These are phyloP conservation scores for Uloborus diversus DNA, from an alignment of 1,140 invertebrate genomes.

Conservation along the genomic window DNA sequence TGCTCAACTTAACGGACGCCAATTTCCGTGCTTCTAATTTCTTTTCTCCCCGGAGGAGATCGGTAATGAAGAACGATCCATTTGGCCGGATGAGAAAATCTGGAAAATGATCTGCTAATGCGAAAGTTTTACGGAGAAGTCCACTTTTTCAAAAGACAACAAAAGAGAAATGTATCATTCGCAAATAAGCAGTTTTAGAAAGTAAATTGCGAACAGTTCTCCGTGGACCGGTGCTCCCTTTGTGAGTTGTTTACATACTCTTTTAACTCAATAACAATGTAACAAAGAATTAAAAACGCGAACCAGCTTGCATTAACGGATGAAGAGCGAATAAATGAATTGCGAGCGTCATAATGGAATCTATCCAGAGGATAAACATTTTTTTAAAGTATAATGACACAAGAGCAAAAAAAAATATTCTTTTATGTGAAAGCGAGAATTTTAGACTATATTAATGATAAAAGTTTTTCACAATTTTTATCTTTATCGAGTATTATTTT, in stretches of 20 bases:
- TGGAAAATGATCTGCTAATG: neutral
- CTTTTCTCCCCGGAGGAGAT: too few relatives aligned
- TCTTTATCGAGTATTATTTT: neutral
- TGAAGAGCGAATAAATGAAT: slow-evolving; percentile 1
- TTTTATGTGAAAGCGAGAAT: slow-evolving; percentile 3
- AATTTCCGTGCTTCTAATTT: too few relatives aligned
- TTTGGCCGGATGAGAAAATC: neutral
- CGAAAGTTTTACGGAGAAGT: neutral
- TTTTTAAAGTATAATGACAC: neutral
- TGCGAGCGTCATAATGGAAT: neutral
- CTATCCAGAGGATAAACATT: neutral
- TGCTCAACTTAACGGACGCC: too few relatives aligned
- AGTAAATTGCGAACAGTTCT: slow-evolving; percentile 3
- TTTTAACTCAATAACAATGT: neutral
- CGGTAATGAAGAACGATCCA: too few relatives aligned
- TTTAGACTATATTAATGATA: slow-evolving; percentile 10
- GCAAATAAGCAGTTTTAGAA: neutral
- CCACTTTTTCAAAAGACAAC: neutral
- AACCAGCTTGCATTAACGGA: neutral
- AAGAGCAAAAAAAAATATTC: neutral
- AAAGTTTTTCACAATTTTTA: neutral
- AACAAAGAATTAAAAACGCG: neutral
- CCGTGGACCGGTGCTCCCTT: neutral
- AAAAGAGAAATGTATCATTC: slow-evolving; percentile 2
- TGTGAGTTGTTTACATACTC: neutral